These are phyloP conservation scores for Palaemon carinicauda DNA, from an alignment of 1,140 invertebrate genomes.

Conservation along the genomic window DNA sequence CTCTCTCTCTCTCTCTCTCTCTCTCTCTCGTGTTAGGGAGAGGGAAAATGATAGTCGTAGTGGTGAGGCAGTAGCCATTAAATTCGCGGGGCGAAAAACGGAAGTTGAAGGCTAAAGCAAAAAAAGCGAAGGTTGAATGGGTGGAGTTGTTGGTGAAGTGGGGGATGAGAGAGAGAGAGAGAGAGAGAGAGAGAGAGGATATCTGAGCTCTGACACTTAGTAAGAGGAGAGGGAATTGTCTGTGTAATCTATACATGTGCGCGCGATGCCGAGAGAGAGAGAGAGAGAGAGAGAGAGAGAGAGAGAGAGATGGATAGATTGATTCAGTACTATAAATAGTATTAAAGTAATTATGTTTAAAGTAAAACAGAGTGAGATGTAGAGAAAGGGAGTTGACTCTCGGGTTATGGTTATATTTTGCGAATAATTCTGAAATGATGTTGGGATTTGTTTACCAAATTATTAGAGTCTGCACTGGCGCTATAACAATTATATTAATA, in stretches of 20 bases:
- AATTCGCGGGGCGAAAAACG: neutral
- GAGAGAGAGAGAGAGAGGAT: neutral
- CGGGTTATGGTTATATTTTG: too few relatives aligned
- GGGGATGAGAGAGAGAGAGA: neutral
- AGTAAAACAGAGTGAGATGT: too few relatives aligned
- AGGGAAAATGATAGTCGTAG: neutral
- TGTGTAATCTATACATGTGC: too few relatives aligned
- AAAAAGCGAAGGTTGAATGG: neutral
- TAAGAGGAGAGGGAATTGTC: neutral
- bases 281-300: neutral
- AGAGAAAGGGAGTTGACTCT: too few relatives aligned
- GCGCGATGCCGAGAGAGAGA: neutral
- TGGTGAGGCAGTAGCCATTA: neutral
- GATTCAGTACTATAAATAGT: too few relatives aligned
- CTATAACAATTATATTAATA: too few relatives aligned
- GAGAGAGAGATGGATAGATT: neutral
- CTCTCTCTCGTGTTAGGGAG: neutral
- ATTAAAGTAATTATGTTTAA: too few relatives aligned
- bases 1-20: neutral
- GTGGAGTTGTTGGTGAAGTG: neutral
- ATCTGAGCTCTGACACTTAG: neutral
- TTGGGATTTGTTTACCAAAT: too few relatives aligned
- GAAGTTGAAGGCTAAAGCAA: neutral
- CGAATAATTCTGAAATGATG: too few relatives aligned
- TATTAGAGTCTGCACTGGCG: too few relatives aligned